Conservation (phyloP, 2,113 vertebrate genomes). For the Arvicanthis niloticus region DNA sequence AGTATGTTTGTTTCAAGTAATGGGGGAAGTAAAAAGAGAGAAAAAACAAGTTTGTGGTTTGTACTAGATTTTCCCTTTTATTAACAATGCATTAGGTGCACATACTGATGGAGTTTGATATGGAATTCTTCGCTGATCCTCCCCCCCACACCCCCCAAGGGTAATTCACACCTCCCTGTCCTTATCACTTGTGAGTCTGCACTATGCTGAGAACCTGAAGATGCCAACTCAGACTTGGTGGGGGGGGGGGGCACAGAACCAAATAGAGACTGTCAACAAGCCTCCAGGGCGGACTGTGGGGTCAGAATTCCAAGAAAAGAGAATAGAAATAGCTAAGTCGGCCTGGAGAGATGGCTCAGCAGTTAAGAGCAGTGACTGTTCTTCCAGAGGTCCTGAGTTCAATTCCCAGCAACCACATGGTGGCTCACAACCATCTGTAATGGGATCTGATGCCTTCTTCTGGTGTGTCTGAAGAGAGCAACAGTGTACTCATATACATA, state of each 20-base stretch:
- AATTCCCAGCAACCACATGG: too few relatives aligned
- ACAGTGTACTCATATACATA: too few relatives aligned
- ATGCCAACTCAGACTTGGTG: neutral
- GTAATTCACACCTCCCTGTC: neutral
- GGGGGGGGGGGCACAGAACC: neutral
- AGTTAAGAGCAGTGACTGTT: too few relatives aligned
- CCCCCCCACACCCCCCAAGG: neutral
- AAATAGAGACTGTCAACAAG: neutral
- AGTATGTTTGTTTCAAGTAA: conserved; percentile 70
- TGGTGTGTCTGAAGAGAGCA: too few relatives aligned
- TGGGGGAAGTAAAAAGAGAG: conserved; percentile 49
- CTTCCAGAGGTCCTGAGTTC: too few relatives aligned
- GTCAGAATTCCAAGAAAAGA: neutral
- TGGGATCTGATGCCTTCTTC: too few relatives aligned
- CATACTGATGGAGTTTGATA: neutral
- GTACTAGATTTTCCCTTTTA: conserved; percentile 41
- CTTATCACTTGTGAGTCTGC: neutral
- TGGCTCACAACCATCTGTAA: too few relatives aligned
- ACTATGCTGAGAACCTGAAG: too few relatives aligned
- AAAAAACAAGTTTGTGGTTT: conserved; percentile 29
- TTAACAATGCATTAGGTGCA: neutral
- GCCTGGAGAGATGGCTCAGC: too few relatives aligned
- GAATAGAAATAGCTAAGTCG: neutral
- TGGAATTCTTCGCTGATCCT: neutral
- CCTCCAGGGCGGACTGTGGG: neutral